Evolutionary conservation across 2,797 vertebrate species (phyloP).

Genomic region (Rhincodon typus): DNA sequence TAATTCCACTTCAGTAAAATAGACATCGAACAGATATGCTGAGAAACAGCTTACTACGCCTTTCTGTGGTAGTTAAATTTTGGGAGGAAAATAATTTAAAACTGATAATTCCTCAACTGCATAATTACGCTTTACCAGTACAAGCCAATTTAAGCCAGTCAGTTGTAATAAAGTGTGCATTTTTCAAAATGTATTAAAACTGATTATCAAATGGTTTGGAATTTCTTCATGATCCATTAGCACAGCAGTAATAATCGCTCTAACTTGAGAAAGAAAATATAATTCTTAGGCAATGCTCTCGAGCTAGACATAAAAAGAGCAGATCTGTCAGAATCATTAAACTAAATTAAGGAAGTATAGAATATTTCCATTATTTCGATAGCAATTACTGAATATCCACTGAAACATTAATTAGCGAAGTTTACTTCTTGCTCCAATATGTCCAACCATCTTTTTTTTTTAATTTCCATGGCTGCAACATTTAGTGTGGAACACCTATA

Average conservation of each 20-base stretch:
- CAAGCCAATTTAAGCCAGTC: conserved; percentile 17
- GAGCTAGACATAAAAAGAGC: conserved; percentile 16
- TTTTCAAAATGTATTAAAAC: conserved; percentile 25
- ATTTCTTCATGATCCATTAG: conserved; percentile 17
- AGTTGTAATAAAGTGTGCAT: not conserved
- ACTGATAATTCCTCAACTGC: not conserved
- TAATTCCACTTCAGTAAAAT: not conserved
- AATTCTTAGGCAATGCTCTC: not conserved
- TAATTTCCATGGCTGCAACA: not conserved
- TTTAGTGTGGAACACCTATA: not conserved
- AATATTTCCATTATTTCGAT: conserved; percentile 10
- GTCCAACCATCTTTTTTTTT: no score
- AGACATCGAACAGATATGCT: not conserved
- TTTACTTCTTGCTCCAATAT: not conserved
- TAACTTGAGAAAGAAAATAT: conserved; percentile 9
- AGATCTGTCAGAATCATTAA: conserved; percentile 12
- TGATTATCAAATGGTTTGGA: conserved; percentile 5
- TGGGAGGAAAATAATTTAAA: not conserved
- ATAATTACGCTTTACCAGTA: not conserved
- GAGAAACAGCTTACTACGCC: not conserved
- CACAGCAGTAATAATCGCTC: not conserved
- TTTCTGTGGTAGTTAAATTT: conserved; percentile 3
- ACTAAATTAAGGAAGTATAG: not conserved
- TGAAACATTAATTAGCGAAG: not conserved
- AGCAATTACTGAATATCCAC: not conserved